Conservation (phyloP, 2,113 vertebrate species). For the Dicrurus megarhynchus region DNA sequence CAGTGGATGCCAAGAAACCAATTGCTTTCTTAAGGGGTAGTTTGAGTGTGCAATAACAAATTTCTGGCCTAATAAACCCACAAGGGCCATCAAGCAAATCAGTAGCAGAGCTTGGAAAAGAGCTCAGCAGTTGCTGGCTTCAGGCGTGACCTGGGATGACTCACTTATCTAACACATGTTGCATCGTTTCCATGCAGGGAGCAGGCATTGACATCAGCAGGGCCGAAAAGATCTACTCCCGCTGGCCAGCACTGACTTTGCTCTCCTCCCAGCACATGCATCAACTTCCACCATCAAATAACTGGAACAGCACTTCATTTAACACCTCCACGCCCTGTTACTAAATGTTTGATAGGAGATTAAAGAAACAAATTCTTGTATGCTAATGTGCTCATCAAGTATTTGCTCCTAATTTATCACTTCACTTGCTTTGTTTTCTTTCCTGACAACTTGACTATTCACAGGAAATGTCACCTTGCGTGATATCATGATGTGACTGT, state of each 20-base stretch:
- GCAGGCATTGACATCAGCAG: conserved; percentile 39
- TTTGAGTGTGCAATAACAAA: neutral
- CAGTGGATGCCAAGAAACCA: neutral
- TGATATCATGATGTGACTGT: neutral
- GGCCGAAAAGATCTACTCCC: neutral
- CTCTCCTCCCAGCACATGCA: neutral
- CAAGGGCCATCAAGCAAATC: neutral
- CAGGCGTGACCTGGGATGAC: neutral
- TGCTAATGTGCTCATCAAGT: neutral
- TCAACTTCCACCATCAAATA: neutral
- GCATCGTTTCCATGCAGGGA: conserved; percentile 44
- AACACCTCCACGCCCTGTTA: neutral
- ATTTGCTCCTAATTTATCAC: neutral
- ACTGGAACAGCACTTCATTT: neutral
- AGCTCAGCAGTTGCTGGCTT: neutral
- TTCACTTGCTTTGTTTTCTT: neutral
- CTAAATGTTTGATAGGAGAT: neutral
- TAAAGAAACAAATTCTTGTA: neutral
- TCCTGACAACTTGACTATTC: neutral
- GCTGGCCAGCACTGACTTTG: neutral
- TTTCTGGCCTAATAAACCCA: neutral
- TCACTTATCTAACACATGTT: conserved; percentile 49
- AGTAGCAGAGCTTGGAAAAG: conserved; percentile 34
- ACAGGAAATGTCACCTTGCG: neutral
- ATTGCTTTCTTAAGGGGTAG: neutral